Evolutionary conservation across 2,797 vertebrate genomes (phyloP), one percentile per base, ranked within the genome.

Genomic region (Caiman crocodilus): DNA sequence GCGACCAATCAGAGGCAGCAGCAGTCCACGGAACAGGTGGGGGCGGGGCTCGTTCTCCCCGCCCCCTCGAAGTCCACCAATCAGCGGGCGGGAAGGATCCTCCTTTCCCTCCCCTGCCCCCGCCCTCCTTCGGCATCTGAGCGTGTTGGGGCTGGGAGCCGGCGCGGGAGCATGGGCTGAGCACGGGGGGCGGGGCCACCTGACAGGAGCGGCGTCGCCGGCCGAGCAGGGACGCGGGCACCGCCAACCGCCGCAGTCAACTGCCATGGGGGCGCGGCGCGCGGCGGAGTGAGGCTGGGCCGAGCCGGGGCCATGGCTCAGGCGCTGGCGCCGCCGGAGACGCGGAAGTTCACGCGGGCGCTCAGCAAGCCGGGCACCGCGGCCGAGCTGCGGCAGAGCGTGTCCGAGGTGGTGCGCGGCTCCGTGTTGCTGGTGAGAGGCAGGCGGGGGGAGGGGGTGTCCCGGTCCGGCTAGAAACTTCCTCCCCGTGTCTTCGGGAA

Each of bases 301-400:
- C 32, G 60, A 26, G 35, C 28, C 12, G 75, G 61, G 56, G 90
- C 74, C 89, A 86, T 90, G 92, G 87, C 92, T 21, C 59, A 85
- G 74, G 82, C 28, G 56, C 58, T 14, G 73, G 78, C 98, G 98
- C 18, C 98, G 84, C 90, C 98, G 75, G 99, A 99, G 97, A 98
- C 99, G 85, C 98, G 99, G 97, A 99, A 98, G 98, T 99, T 99
- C 91, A 99, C 99, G n/a, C 97, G 99, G 93, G 98, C 98, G 86
- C 98, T 99, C 93, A 98, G 98, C 96, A 99, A 99, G 94, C 99
- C 99, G 5, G 99, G 99, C 88, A 99, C 99, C 82, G 99, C 96
- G 77, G 99, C 99, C 7, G 99, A 99, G 98, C 97, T 99, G 96
- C 98, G 99, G 95, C 99, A 99, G 95, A 99, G 99, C 97, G 99